Conservation (phyloP, 2,797 vertebrate genomes). For the Phalanger gymnotis region DNA sequence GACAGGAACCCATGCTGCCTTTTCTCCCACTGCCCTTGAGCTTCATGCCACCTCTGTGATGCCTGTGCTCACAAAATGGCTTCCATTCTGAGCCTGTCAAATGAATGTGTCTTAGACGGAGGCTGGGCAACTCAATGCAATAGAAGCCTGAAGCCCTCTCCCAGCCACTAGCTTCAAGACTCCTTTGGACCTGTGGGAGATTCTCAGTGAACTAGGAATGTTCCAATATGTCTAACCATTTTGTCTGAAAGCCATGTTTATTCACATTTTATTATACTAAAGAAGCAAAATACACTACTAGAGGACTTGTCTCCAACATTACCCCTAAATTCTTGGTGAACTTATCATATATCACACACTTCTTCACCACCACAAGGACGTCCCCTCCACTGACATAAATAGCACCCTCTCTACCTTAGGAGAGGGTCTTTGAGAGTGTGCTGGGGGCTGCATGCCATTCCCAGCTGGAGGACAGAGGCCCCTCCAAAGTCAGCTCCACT, state of each 20-base stretch:
- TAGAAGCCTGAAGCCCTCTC: not conserved
- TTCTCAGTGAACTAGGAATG: not conserved
- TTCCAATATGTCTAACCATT: not conserved
- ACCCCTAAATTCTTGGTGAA: not conserved
- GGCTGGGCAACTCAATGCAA: not conserved
- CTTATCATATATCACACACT: not conserved
- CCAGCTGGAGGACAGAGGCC: not conserved
- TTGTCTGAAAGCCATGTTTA: not conserved
- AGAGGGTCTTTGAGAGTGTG: not conserved
- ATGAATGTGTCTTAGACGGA: not conserved
- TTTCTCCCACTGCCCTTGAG: not conserved
- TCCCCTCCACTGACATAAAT: not conserved
- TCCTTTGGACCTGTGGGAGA: not conserved
- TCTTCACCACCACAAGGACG: not conserved
- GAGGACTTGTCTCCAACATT: not conserved
- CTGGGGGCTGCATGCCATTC: too few species aligned
- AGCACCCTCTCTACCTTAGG: not conserved
- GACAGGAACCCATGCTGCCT: not conserved
- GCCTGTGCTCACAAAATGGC: not conserved
- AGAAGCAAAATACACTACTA: not conserved
- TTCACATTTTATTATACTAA: not conserved
- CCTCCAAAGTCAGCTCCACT: not conserved
- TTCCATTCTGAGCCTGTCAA: not conserved
- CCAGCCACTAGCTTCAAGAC: not conserved
- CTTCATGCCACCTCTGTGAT: not conserved